Evolutionary conservation across 2,113 vertebrate species (phyloP).

Genomic region (Bubalus kerabau): DNA sequence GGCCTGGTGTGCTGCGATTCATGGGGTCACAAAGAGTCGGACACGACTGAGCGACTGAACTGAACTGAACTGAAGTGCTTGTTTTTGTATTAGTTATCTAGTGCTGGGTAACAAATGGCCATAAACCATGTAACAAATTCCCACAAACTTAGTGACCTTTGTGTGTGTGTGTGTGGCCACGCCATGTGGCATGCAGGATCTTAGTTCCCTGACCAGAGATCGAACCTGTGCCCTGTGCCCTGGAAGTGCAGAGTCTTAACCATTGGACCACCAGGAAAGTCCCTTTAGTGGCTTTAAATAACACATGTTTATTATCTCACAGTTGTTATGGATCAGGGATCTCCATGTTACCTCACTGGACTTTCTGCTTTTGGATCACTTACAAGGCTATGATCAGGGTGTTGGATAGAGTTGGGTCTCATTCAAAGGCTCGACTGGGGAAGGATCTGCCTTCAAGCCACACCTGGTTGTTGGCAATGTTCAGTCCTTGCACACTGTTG

Average conservation of each 20-base stretch:
- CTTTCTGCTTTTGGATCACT: background rate
- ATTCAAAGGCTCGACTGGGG: background rate
- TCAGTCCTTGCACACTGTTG: background rate
- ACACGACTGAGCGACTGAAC: rapidly evolving
- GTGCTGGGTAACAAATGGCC: background rate
- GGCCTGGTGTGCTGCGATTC: too few relatives aligned
- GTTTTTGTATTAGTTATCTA: background rate
- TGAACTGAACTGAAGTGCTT: background rate
- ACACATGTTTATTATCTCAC: background rate
- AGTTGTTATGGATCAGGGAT: background rate
- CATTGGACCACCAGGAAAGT: background rate
- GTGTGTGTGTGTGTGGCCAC: background rate
- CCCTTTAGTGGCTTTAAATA: background rate
- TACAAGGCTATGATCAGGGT: background rate
- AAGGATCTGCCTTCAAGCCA: background rate
- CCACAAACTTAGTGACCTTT: background rate
- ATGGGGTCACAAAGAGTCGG: too few relatives aligned
- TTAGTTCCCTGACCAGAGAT: background rate
- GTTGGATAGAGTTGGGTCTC: background rate
- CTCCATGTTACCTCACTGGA: background rate
- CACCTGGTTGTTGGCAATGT: background rate
- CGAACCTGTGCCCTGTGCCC: background rate
- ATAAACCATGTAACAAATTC: background rate
- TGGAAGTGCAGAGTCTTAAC: background rate
- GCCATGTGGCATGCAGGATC: background rate